Evolutionary conservation across 2,888 invertebrate genomes (phyloP).

Genomic region (Sylvicola cinctus): DNA sequence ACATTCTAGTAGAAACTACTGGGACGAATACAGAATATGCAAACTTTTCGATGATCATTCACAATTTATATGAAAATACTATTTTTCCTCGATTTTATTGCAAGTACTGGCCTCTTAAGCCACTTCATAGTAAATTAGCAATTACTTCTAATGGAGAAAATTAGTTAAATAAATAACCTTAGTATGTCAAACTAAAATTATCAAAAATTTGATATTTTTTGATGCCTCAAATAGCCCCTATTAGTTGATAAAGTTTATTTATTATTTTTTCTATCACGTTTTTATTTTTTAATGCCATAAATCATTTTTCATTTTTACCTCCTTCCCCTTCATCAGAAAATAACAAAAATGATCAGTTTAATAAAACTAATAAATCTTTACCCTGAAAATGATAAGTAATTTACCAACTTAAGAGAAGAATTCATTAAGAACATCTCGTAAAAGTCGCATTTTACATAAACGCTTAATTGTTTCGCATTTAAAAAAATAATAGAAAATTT

Average conservation of each 20-base stretch:
- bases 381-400: conserved; percentile 44
- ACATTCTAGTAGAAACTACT: no score
- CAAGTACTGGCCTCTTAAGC: conserved; percentile 52
- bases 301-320: conserved; percentile 28
- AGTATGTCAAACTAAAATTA: conserved; percentile 48
- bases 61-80: no score
- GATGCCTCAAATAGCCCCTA: conserved; percentile 47
- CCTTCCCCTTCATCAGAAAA: conserved; percentile 15
- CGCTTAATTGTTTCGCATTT: no score
- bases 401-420: no score
- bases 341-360: no score
- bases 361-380: conserved; percentile 15
- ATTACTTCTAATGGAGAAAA: conserved; percentile 41
- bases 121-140: conserved; percentile 38
- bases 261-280: conserved; percentile 23
- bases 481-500: no score
- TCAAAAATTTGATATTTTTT: conserved; percentile 34
- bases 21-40: no score
- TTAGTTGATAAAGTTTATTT: no score
- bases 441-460: no score
- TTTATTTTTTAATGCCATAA: conserved; percentile 30
- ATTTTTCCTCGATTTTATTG: no score
- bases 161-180: conserved; percentile 34
- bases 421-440: no score
- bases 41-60: no score